These are phyloP conservation scores for Oxytorus armatus DNA, from an alignment of 2,888 invertebrate genomes.

Conservation along the genomic window DNA sequence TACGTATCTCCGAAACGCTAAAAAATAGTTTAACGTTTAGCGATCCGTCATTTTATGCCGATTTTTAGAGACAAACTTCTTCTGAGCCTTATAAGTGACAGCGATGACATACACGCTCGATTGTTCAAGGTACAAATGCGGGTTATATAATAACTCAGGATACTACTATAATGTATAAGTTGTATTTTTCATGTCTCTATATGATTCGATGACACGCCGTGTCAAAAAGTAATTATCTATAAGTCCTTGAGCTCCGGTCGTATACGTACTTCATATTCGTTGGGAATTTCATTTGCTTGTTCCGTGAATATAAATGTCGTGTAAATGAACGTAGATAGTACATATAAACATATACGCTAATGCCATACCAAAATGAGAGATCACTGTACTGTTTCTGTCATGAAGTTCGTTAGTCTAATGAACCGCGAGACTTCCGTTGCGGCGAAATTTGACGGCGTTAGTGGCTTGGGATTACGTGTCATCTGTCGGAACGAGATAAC, in stretches of 20 bases:
- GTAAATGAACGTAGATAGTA: slow-evolving; percentile 3
- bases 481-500: not conserved
- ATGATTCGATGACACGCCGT: slow-evolving; percentile 40
- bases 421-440: slow-evolving; percentile 45
- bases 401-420: slow-evolving; percentile 62
- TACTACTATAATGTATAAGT: not conserved
- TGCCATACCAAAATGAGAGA: slow-evolving; percentile 55
- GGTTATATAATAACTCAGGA: too few species aligned
- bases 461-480: slow-evolving; percentile 22
- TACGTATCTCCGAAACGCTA: too few species aligned
- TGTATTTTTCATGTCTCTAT: slow-evolving; percentile 23
- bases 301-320: not conserved
- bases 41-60: too few species aligned
- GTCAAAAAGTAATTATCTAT: slow-evolving; percentile 65
- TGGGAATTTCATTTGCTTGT: slow-evolving; percentile 36
- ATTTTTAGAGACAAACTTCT: too few species aligned
- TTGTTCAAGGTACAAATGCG: too few species aligned
- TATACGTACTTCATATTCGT: slow-evolving; percentile 45
- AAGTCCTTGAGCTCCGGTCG: slow-evolving; percentile 56
- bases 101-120: too few species aligned
- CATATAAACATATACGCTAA: slow-evolving; percentile 32
- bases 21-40: too few species aligned
- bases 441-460: slow-evolving; percentile 46
- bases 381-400: slow-evolving; percentile 58
- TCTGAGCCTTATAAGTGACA: too few species aligned